A percentile compares a stretch with the other conserved stretches of the same genome.
These are phyloP conservation scores for Aphelenchoides besseyi DNA, from an alignment of 1,140 invertebrate species.

Conservation along the genomic window DNA sequence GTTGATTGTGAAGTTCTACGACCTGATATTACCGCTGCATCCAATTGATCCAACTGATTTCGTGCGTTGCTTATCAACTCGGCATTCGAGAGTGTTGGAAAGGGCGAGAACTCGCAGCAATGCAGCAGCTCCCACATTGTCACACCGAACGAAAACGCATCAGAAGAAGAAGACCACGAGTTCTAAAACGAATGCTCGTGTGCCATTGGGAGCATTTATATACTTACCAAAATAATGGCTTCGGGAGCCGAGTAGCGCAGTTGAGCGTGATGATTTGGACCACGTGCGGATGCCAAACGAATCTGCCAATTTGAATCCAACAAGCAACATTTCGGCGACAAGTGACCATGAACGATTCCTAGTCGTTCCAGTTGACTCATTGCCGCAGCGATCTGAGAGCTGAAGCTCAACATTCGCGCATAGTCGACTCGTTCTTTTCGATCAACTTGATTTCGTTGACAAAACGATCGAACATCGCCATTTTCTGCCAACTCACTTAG, in stretches of 20 bases:
- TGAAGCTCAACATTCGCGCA: constrained; percentile 19
- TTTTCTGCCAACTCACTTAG: constrained; percentile 23
- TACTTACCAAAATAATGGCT: constrained; percentile 39
- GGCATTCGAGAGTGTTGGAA: constrained; percentile 22
- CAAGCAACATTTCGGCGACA: constrained; percentile 35
- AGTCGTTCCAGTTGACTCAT: constrained; percentile 31
- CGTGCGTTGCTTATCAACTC: constrained; percentile 41
- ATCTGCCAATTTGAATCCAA: constrained; percentile 22
- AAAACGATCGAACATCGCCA: constrained; percentile 28
- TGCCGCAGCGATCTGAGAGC: constrained; percentile 28
- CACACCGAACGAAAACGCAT: constrained; percentile 38
- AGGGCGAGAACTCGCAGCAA: constrained; percentile 22
- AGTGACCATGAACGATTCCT: constrained; percentile 39
- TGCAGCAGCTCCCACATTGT: constrained; percentile 36
- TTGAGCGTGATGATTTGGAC: constrained; percentile 43
- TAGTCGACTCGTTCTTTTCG: neutral
- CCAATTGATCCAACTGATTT: constrained; percentile 13
- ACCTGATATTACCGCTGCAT: constrained; percentile 27
- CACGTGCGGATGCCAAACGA: constrained; percentile 26
- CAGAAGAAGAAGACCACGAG: constrained; percentile 34
- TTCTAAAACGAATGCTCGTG: too few species aligned
- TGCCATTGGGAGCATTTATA: neutral
- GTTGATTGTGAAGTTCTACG: neutral
- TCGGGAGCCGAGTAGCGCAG: constrained; percentile 36
- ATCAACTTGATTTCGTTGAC: constrained; percentile 4